Evolutionary conservation across 2,113 vertebrate genomes (phyloP).

Genomic region (Pluvianellus socialis): DNA sequence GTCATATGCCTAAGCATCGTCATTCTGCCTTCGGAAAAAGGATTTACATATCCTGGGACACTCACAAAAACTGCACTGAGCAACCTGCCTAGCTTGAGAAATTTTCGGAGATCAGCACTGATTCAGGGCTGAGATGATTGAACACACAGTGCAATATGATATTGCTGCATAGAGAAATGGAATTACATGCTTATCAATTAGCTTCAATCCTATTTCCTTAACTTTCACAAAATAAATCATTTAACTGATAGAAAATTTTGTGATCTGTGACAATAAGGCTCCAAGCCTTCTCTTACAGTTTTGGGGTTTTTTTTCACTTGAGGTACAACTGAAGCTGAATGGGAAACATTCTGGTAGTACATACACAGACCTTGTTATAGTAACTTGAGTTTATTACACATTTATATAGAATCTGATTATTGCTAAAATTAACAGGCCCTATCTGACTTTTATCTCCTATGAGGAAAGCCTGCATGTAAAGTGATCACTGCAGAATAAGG

Average conservation of each 20-base stretch:
- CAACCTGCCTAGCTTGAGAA: background rate
- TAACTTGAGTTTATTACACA: background rate
- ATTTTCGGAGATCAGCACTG: background rate
- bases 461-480: background rate
- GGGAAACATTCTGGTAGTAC: background rate
- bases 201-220: background rate
- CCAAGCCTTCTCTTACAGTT: background rate
- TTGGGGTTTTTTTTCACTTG: background rate
- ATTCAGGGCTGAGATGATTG: background rate
- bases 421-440: background rate
- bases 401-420: background rate
- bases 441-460: background rate
- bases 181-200: background rate
- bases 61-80: background rate
- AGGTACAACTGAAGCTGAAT: background rate
- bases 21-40: background rate
- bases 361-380: background rate
- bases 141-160: background rate
- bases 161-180: background rate
- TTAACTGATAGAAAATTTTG: background rate
- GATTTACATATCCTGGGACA: background rate
- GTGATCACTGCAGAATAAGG: background rate
- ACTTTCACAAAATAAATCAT: background rate
- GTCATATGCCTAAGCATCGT: background rate
- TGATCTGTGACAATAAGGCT: background rate